Evolutionary conservation across 1,140 invertebrate genomes (phyloP).

Genomic region (Drosophila rhopaloa): DNA sequence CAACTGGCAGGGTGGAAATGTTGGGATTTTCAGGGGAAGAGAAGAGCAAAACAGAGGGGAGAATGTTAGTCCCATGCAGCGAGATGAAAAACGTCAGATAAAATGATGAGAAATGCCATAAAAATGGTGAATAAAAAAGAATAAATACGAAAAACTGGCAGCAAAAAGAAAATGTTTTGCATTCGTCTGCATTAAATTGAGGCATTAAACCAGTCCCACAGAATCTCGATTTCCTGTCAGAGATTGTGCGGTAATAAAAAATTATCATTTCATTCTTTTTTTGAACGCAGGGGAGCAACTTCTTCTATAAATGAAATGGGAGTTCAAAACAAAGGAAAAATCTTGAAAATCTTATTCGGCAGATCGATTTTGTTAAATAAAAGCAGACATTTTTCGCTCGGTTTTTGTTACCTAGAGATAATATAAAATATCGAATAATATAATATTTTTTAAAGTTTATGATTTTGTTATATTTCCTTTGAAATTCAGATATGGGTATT

Average conservation of each 20-base stretch:
- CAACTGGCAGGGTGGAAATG: conserved; percentile 47
- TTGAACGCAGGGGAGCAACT: neutral
- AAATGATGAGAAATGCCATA: conserved; percentile 78
- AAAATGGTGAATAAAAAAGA: conserved; percentile 52
- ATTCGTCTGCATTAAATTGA: conserved; percentile 53
- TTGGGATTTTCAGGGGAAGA: conserved; percentile 11
- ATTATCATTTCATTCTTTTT: conserved; percentile 23
- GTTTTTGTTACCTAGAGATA: neutral
- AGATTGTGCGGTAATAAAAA: conserved; percentile 51
- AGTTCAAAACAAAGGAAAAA: neutral
- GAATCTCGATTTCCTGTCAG: conserved; percentile 34
- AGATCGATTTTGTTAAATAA: neutral
- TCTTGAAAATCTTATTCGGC: neutral
- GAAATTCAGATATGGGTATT: too few species aligned
- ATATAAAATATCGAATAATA: neutral
- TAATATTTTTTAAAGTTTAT: too few species aligned
- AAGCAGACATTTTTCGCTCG: neutral
- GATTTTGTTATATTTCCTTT: too few species aligned
- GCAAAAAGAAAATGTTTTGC: conserved; percentile 58
- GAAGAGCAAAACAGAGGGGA: conserved; percentile 1
- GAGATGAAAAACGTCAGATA: conserved; percentile 64
- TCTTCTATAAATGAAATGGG: neutral
- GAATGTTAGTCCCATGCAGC: conserved; percentile 42
- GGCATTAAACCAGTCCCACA: conserved; percentile 37
- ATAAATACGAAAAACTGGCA: conserved; percentile 43